Percentiles rank a stretch among this genome's conserved stretches.
phyloP scores from a whole-genome alignment of 2,888 invertebrate species.

The Erebia aethiops region DNA sequence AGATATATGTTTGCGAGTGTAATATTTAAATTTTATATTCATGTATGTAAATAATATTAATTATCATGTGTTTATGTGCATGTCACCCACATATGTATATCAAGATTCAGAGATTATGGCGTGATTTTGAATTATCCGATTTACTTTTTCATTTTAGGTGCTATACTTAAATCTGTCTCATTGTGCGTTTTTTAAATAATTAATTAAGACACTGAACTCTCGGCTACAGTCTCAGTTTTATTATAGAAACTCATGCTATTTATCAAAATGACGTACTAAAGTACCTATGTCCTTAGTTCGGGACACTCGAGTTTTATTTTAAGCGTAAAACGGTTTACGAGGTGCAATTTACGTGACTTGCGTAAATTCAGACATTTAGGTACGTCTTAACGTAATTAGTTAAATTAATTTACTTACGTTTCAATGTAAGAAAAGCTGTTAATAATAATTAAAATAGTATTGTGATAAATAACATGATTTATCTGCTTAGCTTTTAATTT shows the following conservation, averaged over 20 bases:
- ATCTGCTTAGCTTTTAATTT: too few relatives aligned
- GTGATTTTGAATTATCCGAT: neutral
- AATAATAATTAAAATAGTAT: too few relatives aligned
- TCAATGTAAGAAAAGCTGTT: too few relatives aligned
- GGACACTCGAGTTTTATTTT: slow-evolving; percentile 33
- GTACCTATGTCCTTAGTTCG: slow-evolving; percentile 3
- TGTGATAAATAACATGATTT: too few relatives aligned
- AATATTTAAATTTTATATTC: too few relatives aligned
- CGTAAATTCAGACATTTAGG: slow-evolving; percentile 26
- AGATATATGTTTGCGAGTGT: too few relatives aligned
- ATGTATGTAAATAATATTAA: too few relatives aligned
- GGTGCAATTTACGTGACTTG: slow-evolving; percentile 41
- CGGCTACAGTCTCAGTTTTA: too few relatives aligned
- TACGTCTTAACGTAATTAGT: too few relatives aligned
- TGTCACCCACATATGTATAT: too few relatives aligned
- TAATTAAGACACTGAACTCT: neutral
- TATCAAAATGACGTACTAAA: neutral
- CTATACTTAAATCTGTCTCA: neutral
- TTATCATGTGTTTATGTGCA: too few relatives aligned
- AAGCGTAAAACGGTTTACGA: slow-evolving; percentile 43
- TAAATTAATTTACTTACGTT: too few relatives aligned
- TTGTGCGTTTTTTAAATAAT: neutral
- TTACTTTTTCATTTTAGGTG: neutral
- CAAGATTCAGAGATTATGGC: neutral
- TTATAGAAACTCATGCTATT: neutral